These are phyloP conservation scores for Cyphomyrus plagiostoma DNA, from an alignment of 2,113 vertebrate species.

Conservation along the genomic window DNA sequence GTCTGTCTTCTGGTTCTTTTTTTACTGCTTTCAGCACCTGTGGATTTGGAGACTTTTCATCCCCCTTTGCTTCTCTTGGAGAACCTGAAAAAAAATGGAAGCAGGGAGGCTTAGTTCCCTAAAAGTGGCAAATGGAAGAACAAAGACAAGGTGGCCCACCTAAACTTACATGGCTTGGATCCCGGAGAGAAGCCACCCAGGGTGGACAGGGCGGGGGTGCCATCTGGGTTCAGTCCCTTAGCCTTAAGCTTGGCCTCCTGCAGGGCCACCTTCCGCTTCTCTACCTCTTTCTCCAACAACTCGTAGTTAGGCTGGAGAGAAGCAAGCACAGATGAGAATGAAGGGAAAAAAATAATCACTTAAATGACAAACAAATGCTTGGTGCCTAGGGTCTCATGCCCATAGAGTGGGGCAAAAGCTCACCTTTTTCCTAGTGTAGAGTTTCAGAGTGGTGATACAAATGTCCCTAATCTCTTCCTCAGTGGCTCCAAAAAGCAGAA, in stretches of 20 bases:
- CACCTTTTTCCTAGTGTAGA: conserved; percentile 94
- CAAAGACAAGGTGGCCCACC: neutral
- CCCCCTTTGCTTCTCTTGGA: conserved; percentile 77
- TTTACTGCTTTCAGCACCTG: conserved; percentile 73
- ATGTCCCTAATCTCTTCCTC: conserved; percentile 95
- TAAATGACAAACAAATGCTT: neutral
- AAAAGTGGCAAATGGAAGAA: neutral
- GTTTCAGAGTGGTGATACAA: conserved; percentile 82
- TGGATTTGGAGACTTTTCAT: conserved; percentile 82
- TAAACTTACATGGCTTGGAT: conserved; percentile 80
- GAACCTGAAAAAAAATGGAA: conserved; percentile 58
- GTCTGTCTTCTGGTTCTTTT: conserved; percentile 82
- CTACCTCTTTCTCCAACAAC: conserved; percentile 91
- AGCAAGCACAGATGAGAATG: neutral
- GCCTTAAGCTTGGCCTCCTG: conserved; percentile 94
- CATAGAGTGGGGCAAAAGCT: neutral
- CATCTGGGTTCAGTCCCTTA: conserved; percentile 93
- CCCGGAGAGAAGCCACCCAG: conserved; percentile 93
- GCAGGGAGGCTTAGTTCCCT: neutral
- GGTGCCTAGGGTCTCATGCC: neutral
- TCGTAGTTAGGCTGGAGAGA: conserved; percentile 84
- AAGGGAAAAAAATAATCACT: neutral
- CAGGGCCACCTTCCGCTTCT: conserved; percentile 85
- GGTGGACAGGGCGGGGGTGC: conserved; percentile 85
- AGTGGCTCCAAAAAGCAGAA: conserved; percentile 82